Evolutionary conservation across 2,113 vertebrate species (phyloP).

Genomic region (Casuarius casuarius): DNA sequence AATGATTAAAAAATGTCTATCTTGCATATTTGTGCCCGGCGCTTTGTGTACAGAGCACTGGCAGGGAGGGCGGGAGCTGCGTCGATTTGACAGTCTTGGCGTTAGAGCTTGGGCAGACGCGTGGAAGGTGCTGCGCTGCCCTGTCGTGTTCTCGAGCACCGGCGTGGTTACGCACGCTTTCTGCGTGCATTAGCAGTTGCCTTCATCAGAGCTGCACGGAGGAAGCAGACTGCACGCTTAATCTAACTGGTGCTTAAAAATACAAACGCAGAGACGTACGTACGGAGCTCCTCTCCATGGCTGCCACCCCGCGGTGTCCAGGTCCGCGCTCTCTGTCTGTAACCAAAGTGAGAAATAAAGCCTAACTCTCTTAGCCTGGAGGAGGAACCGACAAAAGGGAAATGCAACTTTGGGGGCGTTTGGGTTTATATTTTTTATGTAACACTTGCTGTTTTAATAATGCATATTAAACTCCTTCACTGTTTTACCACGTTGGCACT

Average conservation of each 20-base stretch:
- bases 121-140: not conserved
- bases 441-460: not conserved
- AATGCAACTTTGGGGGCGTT: not conserved
- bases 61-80: not conserved
- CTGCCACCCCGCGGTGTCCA: not conserved
- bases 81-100: not conserved
- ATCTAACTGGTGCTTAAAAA: constrained; percentile 28
- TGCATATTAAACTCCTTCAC: not conserved
- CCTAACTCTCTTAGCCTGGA: not conserved
- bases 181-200: constrained; percentile 51
- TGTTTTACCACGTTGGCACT: not conserved
- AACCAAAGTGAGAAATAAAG: constrained; percentile 27
- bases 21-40: not conserved
- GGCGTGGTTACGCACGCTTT: not conserved
- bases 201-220: not conserved
- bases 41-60: not conserved
- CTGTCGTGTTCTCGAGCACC: not conserved
- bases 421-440: not conserved
- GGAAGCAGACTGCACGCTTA: not conserved
- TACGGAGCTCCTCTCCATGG: not conserved
- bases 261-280: not conserved
- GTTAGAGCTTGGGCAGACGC: not conserved
- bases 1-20: not conserved
- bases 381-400: constrained; percentile 5
- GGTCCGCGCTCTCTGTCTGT: not conserved